Percentiles rank a stretch among this genome's conserved stretches.
Evolutionary conservation across 2,888 invertebrate species (phyloP).

Genomic region (Phanerotoma sp.): DNA sequence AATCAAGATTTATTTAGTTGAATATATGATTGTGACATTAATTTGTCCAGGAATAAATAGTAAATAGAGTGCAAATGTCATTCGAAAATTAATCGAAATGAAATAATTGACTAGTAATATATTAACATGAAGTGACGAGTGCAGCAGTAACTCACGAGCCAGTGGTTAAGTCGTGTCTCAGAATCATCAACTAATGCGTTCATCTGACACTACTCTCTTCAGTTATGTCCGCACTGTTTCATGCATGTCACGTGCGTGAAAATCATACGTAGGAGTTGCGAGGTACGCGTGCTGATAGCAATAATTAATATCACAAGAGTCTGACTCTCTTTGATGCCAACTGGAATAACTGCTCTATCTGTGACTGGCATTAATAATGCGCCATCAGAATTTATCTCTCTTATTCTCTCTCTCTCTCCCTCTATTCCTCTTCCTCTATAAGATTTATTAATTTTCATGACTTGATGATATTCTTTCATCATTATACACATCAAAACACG

Average conservation of each 20-base stretch:
- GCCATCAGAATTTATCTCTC: slow-evolving; percentile 10
- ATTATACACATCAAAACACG: background rate
- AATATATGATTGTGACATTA: background rate
- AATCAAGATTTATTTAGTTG: background rate
- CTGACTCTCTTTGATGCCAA: slow-evolving; percentile 43
- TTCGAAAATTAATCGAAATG: background rate
- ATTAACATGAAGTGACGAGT: background rate
- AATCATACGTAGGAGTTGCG: slow-evolving; percentile 21
- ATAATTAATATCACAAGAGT: slow-evolving; percentile 47
- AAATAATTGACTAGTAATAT: slow-evolving; percentile 5
- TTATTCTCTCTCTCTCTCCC: too few relatives aligned
- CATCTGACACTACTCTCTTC: background rate
- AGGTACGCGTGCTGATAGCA: slow-evolving; percentile 38
- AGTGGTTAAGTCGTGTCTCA: too few relatives aligned
- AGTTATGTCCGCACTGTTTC: slow-evolving; percentile 27
- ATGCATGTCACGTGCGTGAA: slow-evolving; percentile 29
- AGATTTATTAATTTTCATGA: slow-evolving; percentile 11
- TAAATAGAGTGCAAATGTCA: background rate
- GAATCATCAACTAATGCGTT: too few relatives aligned
- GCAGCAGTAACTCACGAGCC: background rate
- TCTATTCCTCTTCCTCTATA: background rate
- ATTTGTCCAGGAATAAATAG: background rate
- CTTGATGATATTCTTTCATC: slow-evolving; percentile 3
- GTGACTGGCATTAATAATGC: slow-evolving; percentile 30
- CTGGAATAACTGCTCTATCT: slow-evolving; percentile 22